A percentile compares a stretch with the other conserved stretches of the same genome.
phyloP scores from a whole-genome alignment of 2,797 vertebrate species.

The Diglossa cyanea region DNA sequence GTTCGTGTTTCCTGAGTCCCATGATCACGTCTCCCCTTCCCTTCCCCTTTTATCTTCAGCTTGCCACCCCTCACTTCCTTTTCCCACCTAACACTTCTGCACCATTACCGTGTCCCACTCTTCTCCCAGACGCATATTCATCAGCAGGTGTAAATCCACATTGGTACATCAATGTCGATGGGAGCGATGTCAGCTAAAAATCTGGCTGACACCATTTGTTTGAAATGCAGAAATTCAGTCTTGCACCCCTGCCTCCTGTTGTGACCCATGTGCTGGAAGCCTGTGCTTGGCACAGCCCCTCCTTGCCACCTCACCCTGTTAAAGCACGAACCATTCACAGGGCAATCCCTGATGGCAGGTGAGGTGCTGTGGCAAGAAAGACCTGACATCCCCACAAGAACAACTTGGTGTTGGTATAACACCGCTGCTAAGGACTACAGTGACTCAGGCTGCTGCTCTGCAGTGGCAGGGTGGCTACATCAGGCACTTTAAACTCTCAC shows the following conservation, averaged over 20 bases:
- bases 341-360: background rate
- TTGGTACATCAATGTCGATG: background rate
- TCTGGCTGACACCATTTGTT: background rate
- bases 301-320: background rate
- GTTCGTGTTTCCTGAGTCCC: background rate
- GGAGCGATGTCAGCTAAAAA: background rate
- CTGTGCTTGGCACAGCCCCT: background rate
- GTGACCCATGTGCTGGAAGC: background rate
- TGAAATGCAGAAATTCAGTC: constrained; percentile 48
- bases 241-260: background rate
- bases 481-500: background rate
- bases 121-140: constrained; percentile 5
- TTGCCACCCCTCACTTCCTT: constrained; percentile 9
- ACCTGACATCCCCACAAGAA: background rate
- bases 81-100: background rate
- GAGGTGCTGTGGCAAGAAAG: background rate
- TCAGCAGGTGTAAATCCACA: background rate
- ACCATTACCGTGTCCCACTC: background rate
- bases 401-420: background rate
- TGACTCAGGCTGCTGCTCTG: background rate
- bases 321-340: background rate
- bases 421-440: rapidly evolving
- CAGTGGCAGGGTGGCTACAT: background rate
- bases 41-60: constrained; percentile 31
- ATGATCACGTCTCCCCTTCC: background rate